These are phyloP conservation scores for Microtus oregoni DNA, from an alignment of 2,113 vertebrate genomes.

Conservation along the genomic window DNA sequence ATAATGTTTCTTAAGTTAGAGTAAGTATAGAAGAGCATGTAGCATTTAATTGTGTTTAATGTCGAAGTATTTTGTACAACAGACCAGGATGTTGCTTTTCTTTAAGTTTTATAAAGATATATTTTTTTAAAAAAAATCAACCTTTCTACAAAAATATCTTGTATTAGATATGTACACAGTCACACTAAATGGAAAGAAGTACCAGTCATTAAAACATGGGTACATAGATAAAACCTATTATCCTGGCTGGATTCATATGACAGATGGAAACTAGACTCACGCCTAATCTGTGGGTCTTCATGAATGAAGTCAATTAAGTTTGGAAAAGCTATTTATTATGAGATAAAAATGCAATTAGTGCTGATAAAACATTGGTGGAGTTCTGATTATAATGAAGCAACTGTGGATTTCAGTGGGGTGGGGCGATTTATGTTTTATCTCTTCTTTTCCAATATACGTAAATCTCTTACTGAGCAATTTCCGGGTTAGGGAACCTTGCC, in stretches of 20 bases:
- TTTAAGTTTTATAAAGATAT: neutral
- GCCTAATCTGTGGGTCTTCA: conserved; percentile 79
- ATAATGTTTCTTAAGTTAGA: conserved; percentile 6
- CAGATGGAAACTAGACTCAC: conserved; percentile 81
- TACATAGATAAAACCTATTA: conserved; percentile 53
- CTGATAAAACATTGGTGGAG: conserved; percentile 81
- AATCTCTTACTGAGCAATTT: conserved; percentile 57
- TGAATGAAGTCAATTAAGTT: conserved; percentile 85
- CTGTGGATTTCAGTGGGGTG: conserved; percentile 66
- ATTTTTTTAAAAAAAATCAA: neutral
- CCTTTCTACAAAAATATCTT: neutral
- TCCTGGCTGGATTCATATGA: conserved; percentile 69
- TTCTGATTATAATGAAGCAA: conserved; percentile 73
- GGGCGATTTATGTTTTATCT: conserved; percentile 50
- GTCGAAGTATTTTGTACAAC: conserved; percentile 18
- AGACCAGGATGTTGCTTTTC: neutral
- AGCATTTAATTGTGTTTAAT: neutral
- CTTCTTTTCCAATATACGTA: conserved; percentile 55
- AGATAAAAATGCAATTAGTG: conserved; percentile 85
- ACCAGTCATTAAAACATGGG: conserved; percentile 55
- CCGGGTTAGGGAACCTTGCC: neutral
- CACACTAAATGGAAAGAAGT: conserved; percentile 26
- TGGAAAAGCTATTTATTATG: conserved; percentile 85
- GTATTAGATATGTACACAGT: neutral
- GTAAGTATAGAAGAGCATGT: neutral